These are phyloP conservation scores for Rhogogaster chlorosoma DNA, from an alignment of 2,888 invertebrate genomes.

Conservation along the genomic window DNA sequence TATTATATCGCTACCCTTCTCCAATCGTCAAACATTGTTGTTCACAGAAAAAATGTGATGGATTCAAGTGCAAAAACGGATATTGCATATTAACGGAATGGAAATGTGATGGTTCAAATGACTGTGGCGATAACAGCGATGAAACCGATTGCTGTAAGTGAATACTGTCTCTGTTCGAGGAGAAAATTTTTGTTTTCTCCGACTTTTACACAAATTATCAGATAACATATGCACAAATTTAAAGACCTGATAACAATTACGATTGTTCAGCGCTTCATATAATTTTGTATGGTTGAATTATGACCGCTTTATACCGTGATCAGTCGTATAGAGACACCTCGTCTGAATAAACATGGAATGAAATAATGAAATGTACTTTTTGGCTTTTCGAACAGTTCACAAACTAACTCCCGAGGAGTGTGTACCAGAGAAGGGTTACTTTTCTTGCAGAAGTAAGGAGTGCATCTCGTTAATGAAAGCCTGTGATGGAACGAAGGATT, in stretches of 20 bases:
- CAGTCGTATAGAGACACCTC: background rate
- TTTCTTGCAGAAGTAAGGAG: slow-evolving; percentile 79
- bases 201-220: background rate
- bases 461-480: slow-evolving; percentile 80
- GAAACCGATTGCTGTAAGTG: slow-evolving; percentile 70
- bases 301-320: background rate
- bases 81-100: slow-evolving; percentile 80
- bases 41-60: slow-evolving; percentile 78
- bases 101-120: slow-evolving; percentile 81
- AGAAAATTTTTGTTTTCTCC: background rate
- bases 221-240: background rate
- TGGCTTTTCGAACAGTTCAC: slow-evolving; percentile 66
- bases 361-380: slow-evolving; percentile 36
- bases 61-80: slow-evolving; percentile 82
- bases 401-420: slow-evolving; percentile 76
- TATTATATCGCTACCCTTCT: background rate
- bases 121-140: slow-evolving; percentile 80
- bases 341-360: background rate
- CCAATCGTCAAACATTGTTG: slow-evolving; percentile 32
- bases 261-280: background rate
- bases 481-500: slow-evolving; percentile 81
- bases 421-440: slow-evolving; percentile 78
- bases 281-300: background rate
- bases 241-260: background rate
- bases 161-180: background rate